Evolutionary conservation across 2,797 vertebrate species (phyloP).

Genomic region (Cyclopterus lumpus): DNA sequence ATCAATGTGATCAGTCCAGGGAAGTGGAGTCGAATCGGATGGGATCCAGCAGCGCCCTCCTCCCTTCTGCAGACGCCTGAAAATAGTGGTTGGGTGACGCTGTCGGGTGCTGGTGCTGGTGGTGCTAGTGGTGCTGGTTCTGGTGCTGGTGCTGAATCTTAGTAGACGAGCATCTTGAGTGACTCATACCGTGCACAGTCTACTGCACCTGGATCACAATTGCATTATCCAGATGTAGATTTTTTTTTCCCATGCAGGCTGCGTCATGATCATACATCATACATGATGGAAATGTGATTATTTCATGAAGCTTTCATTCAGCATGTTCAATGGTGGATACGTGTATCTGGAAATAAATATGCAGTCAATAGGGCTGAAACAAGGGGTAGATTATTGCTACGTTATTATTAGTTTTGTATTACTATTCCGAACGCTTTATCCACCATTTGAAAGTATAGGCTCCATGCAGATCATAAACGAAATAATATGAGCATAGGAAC

Average conservation of each 20-base stretch:
- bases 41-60: conserved; percentile 53
- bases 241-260: not conserved
- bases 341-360: too few relatives aligned
- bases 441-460: not conserved
- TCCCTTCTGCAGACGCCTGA: conserved; percentile 33
- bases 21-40: conserved; percentile 29
- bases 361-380: not conserved
- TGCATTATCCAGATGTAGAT: not conserved
- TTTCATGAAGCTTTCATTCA: not conserved
- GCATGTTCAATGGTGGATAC: not conserved
- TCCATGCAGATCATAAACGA: not conserved
- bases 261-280: too few relatives aligned
- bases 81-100: conserved; percentile 44
- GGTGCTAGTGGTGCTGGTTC: not conserved
- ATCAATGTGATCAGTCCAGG: conserved; percentile 60
- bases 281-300: not conserved
- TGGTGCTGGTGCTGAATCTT: conserved; percentile 33
- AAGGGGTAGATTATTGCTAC: not conserved
- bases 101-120: conserved; percentile 34
- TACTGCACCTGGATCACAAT: conserved; percentile 35
- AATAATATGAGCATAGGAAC: not conserved
- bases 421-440: not conserved
- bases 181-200: conserved; percentile 51
- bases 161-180: conserved; percentile 46
- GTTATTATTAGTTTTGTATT: not conserved